A percentile compares a stretch with the other conserved stretches of the same genome.
Evolutionary conservation across 2,888 invertebrate genomes (phyloP).

Genomic region (Cryptocephalus primarius): DNA sequence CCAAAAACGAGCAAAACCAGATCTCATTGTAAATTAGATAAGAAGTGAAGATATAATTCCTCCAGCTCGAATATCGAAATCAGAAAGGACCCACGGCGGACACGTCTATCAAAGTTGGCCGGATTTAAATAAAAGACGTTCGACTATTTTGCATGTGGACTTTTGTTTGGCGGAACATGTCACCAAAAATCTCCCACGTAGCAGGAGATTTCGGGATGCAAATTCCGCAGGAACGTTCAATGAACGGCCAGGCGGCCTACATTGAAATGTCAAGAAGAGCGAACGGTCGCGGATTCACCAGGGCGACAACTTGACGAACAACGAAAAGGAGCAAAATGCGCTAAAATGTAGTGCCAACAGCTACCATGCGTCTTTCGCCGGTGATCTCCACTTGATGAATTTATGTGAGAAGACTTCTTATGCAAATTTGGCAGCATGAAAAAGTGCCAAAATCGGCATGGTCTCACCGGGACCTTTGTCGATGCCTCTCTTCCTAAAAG

Average conservation of each 20-base stretch:
- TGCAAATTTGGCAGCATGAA: slow-evolving; percentile 12
- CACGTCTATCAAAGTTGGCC: slow-evolving; percentile 29
- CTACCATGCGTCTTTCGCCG: slow-evolving; percentile 18
- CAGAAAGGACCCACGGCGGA: slow-evolving; percentile 24
- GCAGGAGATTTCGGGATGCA: slow-evolving; percentile 27
- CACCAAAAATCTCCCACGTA: slow-evolving; percentile 32
- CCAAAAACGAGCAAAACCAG: slow-evolving; percentile 27
- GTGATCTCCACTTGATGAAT: slow-evolving; percentile 15
- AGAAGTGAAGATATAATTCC: slow-evolving; percentile 27
- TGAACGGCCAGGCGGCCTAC: slow-evolving; percentile 18
- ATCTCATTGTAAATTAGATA: slow-evolving; percentile 32
- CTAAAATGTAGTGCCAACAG: slow-evolving; percentile 21
- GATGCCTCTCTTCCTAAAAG: too few relatives aligned
- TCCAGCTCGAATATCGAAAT: slow-evolving; percentile 28
- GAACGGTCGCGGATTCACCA: slow-evolving; percentile 10
- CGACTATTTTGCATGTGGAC: slow-evolving; percentile 28
- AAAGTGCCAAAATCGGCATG: background rate
- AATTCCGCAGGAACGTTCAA: slow-evolving; percentile 17
- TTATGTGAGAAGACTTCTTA: slow-evolving; percentile 20
- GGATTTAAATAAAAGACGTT: slow-evolving; percentile 33
- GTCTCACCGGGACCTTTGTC: background rate
- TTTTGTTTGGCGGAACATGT: slow-evolving; percentile 18
- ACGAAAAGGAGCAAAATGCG: slow-evolving; percentile 20
- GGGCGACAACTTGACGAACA: slow-evolving; percentile 30
- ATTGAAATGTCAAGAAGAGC: slow-evolving; percentile 25